Conservation (phyloP, 2,797 vertebrate species). For the Philypnodon macrostomus region DNA sequence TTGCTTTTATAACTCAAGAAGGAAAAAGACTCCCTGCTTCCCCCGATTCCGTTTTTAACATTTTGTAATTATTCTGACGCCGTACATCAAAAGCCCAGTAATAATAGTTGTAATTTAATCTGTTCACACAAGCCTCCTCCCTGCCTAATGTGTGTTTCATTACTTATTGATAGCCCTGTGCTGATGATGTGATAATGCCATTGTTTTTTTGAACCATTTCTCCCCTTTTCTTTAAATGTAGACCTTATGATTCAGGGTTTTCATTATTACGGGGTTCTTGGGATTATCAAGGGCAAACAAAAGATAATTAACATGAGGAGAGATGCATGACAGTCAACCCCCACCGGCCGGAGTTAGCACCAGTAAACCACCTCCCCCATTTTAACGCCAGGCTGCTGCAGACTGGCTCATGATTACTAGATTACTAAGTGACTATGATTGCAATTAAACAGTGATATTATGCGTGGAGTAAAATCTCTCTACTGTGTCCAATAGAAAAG, state of each 20-base stretch:
- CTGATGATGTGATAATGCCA: constrained; percentile 95
- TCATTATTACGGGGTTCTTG: constrained; percentile 86
- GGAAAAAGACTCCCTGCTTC: constrained; percentile 79
- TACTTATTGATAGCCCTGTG: constrained; percentile 97
- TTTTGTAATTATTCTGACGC: constrained; percentile 94
- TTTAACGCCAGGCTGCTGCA: constrained; percentile 56
- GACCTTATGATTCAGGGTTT: constrained; percentile 88
- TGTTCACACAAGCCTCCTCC: constrained; percentile 90
- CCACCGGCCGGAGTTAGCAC: constrained; percentile 3
- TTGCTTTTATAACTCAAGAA: constrained; percentile 86
- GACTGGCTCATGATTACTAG: constrained; percentile 72
- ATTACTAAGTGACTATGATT: constrained; percentile 40
- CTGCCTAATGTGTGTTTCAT: constrained; percentile 91
- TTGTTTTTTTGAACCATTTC: constrained; percentile 79
- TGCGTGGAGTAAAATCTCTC: constrained; percentile 8
- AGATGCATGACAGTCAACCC: constrained; percentile 47
- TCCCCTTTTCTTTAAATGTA: constrained; percentile 76
- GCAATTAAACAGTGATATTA: constrained; percentile 8
- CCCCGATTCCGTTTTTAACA: constrained; percentile 74
- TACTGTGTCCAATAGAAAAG: constrained; percentile 12
- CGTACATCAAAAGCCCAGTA: constrained; percentile 97
- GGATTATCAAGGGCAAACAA: constrained; percentile 98
- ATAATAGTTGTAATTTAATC: constrained; percentile 99
- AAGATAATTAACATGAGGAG: constrained; percentile 96
- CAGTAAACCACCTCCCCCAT: constrained; percentile 23